These are phyloP conservation scores for Copsychus sechellarum DNA, from an alignment of 2,113 vertebrate species.

Conservation along the genomic window DNA sequence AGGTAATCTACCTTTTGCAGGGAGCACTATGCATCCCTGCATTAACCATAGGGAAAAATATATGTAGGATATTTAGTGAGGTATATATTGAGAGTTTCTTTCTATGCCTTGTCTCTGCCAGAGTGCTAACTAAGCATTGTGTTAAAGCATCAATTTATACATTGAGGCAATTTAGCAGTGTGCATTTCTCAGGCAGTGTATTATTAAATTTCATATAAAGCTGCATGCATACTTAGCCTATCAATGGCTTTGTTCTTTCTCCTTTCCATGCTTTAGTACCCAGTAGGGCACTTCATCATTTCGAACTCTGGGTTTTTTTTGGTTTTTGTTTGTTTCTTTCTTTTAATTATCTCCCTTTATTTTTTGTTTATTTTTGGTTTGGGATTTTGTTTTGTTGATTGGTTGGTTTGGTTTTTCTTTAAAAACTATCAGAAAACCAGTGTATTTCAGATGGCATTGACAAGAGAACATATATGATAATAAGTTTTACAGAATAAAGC, in stretches of 20 bases:
- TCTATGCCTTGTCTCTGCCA: not conserved
- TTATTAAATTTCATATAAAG: not conserved
- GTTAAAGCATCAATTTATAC: not conserved
- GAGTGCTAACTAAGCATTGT: not conserved
- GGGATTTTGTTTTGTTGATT: not conserved
- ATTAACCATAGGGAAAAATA: not conserved
- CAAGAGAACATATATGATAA: not conserved
- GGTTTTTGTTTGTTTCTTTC: no score
- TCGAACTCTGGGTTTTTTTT: rapidly evolving
- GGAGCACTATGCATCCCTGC: not conserved
- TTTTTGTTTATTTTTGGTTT: not conserved
- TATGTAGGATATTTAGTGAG: not conserved
- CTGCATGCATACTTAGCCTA: not conserved
- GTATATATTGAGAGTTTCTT: not conserved
- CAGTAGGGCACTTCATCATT: not conserved
- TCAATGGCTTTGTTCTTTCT: not conserved
- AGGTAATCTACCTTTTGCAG: not conserved
- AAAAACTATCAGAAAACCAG: not conserved
- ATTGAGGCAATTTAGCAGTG: not conserved
- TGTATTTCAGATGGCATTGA: not conserved
- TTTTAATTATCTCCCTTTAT: not conserved
- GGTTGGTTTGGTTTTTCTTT: not conserved
- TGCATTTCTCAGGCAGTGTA: not conserved
- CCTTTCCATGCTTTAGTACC: not conserved
- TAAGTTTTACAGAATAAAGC: not conserved